phyloP scores from a whole-genome alignment of 1,140 invertebrate genomes.

The Cherax quadricarinatus region DNA sequence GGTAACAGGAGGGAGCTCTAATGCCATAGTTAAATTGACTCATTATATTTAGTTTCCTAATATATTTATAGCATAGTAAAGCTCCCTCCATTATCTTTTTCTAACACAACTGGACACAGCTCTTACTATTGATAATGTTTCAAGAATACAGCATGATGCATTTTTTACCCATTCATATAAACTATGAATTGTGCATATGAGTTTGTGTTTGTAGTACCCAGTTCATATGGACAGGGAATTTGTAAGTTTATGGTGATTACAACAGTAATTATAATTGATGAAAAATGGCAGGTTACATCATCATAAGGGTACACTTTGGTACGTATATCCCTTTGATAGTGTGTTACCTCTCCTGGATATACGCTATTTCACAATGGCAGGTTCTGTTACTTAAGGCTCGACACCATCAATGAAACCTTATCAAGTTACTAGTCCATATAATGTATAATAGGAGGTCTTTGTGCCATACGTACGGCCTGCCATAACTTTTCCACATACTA shows the following conservation, averaged over 20 bases:
- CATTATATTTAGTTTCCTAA: neutral
- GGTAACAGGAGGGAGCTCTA: conserved; percentile 6
- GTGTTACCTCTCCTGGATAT: too few species aligned
- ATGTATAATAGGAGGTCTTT: too few species aligned
- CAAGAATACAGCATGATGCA: neutral
- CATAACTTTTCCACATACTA: too few species aligned
- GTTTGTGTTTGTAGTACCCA: neutral
- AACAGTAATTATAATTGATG: neutral
- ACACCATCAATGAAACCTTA: too few species aligned
- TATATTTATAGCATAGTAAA: neutral
- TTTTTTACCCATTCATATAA: neutral
- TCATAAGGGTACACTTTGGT: too few species aligned
- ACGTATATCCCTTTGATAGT: too few species aligned
- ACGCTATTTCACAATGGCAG: too few species aligned
- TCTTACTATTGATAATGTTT: neutral
- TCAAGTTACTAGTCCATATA: too few species aligned
- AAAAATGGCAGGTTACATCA: neutral
- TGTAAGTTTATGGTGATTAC: neutral
- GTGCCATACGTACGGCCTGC: too few species aligned
- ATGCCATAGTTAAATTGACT: neutral
- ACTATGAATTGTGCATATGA: neutral
- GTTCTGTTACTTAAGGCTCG: too few species aligned
- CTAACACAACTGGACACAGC: neutral
- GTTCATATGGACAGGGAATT: neutral
- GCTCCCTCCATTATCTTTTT: neutral